A percentile compares a stretch with the other conserved stretches of the same genome.
phyloP scores from a whole-genome alignment of 2,113 vertebrate genomes.

The Falcunculus frontatus region DNA sequence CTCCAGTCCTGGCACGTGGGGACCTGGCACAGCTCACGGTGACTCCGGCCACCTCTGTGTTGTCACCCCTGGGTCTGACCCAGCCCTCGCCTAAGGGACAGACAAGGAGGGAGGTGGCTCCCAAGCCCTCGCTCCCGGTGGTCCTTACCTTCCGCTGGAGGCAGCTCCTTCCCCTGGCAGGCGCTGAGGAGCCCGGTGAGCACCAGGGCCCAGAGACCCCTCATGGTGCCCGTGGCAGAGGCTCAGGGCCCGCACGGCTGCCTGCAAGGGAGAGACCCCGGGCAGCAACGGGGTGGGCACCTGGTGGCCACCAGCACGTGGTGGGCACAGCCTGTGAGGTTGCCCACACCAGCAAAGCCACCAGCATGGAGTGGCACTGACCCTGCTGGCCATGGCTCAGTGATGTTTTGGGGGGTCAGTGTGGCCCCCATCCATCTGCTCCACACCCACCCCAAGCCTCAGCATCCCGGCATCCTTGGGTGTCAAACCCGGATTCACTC shows the following conservation, averaged over 20 bases:
- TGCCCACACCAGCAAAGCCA: neutral
- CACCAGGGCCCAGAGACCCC: conserved; percentile 25
- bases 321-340: rapidly evolving
- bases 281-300: neutral
- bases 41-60: neutral
- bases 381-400: rapidly evolving
- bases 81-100: neutral
- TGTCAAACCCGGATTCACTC: neutral
- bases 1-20: neutral
- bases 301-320: neutral
- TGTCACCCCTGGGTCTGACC: rapidly evolving
- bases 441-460: neutral
- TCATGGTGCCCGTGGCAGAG: conserved; percentile 20
- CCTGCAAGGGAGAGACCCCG: neutral
- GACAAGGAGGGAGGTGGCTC: neutral
- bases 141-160: neutral
- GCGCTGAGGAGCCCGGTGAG: conserved; percentile 1
- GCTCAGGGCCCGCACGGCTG: neutral
- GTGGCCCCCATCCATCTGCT: neutral
- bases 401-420: neutral
- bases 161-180: conserved; percentile 21
- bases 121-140: rapidly evolving
- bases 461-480: rapidly evolving
- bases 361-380: neutral
- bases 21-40: rapidly evolving